Conservation (phyloP, 2,888 invertebrate species). For the Apodemia hepburni region DNA sequence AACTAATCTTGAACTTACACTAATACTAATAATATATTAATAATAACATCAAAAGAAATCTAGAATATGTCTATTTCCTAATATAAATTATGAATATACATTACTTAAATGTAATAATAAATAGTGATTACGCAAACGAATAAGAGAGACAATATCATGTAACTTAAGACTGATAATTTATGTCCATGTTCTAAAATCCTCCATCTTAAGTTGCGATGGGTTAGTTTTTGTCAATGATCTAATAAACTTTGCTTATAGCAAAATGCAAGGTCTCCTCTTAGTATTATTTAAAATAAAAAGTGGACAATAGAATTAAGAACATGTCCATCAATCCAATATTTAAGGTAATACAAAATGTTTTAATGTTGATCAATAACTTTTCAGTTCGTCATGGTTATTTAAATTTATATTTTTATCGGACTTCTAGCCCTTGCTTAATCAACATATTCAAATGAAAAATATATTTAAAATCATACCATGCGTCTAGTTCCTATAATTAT, state of each 20-base stretch:
- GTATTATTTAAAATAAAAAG: slow-evolving; percentile 24
- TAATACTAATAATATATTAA: slow-evolving; percentile 65
- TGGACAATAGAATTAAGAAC: slow-evolving; percentile 34
- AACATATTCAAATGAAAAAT: slow-evolving; percentile 20
- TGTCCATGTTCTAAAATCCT: slow-evolving; percentile 3
- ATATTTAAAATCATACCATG: slow-evolving; percentile 27
- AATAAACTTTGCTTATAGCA: slow-evolving; percentile 15
- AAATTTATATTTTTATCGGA: slow-evolving; percentile 50
- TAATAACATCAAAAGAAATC: slow-evolving; percentile 75
- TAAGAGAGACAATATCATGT: slow-evolving; percentile 76
- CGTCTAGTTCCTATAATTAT: slow-evolving; percentile 29
- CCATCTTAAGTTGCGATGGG: not conserved
- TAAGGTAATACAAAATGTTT: slow-evolving; percentile 37
- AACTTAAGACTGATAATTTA: slow-evolving; percentile 45
- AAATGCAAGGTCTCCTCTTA: slow-evolving; percentile 27
- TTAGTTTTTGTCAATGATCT: slow-evolving; percentile 16
- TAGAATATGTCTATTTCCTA: slow-evolving; percentile 68
- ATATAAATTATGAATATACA: slow-evolving; percentile 75
- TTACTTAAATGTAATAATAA: slow-evolving; percentile 78
- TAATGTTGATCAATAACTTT: slow-evolving; percentile 72
- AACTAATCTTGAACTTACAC: slow-evolving; percentile 74
- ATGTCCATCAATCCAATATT: slow-evolving; percentile 34
- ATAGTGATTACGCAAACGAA: slow-evolving; percentile 74
- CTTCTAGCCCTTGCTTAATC: slow-evolving; percentile 15
- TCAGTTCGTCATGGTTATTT: slow-evolving; percentile 64